Percentiles rank a stretch among this genome's conserved stretches.
phyloP scores from a whole-genome alignment of 2,113 vertebrate genomes.

The Plecturocebus donacophilus region DNA sequence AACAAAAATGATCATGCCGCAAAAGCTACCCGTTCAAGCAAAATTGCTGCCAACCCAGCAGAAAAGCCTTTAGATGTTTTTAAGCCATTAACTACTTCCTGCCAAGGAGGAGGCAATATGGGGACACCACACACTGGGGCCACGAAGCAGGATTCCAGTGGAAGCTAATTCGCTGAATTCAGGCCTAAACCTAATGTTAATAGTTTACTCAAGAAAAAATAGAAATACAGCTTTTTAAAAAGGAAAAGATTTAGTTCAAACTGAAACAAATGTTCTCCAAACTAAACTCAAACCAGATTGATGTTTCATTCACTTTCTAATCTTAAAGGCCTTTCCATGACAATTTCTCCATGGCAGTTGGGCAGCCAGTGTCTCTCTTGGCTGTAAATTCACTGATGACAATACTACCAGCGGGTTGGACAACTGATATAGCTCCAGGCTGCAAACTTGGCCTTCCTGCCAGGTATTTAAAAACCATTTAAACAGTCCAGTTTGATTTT shows the following conservation, averaged over 20 bases:
- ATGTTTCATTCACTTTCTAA: not conserved
- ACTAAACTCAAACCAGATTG: not conserved
- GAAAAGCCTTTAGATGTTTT: not conserved
- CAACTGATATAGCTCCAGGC: not conserved
- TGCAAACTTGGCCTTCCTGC: not conserved
- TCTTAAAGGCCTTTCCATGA: not conserved
- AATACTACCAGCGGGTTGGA: not conserved
- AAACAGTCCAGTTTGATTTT: constrained; percentile 38
- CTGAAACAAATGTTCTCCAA: constrained; percentile 6
- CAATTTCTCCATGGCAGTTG: not conserved
- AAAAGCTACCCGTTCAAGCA: not conserved
- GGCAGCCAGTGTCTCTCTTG: not conserved
- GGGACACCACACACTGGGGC: not conserved
- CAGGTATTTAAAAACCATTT: constrained; percentile 36
- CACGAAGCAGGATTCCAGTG: not conserved
- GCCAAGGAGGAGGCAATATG: not conserved
- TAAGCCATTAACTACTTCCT: not conserved
- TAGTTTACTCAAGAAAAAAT: constrained; percentile 45
- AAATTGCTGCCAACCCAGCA: not conserved
- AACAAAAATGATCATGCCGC: not conserved
- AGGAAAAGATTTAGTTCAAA: not conserved
- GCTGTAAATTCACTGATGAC: not conserved
- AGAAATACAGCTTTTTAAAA: not conserved
- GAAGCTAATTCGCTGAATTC: constrained; percentile 14
- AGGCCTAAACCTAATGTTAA: not conserved